A percentile compares a stretch with the other conserved stretches of the same genome.
Evolutionary conservation across 2,113 vertebrate genomes (phyloP).

Genomic region (Madoqua kirkii): DNA sequence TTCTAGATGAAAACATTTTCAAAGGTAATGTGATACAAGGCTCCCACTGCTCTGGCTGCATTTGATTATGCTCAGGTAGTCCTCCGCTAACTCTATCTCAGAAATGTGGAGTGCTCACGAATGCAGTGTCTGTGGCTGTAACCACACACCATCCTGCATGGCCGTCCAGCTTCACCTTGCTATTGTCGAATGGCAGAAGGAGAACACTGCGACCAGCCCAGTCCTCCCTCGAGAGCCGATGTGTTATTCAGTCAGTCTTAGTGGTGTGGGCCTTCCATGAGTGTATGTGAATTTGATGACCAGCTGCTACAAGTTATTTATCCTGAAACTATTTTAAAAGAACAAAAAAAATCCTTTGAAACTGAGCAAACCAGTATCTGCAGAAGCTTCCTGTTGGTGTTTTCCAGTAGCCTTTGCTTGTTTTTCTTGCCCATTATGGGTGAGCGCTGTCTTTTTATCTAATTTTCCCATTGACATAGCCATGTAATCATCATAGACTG

Average conservation of each 20-base stretch:
- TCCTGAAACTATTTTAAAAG: slow-evolving; percentile 39
- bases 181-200: slow-evolving; percentile 46
- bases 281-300: background rate
- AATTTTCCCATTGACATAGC: background rate
- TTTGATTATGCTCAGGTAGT: slow-evolving; percentile 40
- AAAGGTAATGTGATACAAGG: slow-evolving; percentile 16
- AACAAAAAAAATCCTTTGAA: background rate
- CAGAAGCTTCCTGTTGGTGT: background rate
- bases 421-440: background rate
- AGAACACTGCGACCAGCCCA: slow-evolving; percentile 9
- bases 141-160: slow-evolving; percentile 41
- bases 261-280: background rate
- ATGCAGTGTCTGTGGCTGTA: slow-evolving; percentile 38
- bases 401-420: background rate
- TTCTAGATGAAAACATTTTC: slow-evolving; percentile 49
- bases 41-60: background rate
- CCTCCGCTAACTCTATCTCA: slow-evolving; percentile 20
- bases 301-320: slow-evolving; percentile 20
- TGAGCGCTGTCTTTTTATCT: background rate
- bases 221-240: background rate
- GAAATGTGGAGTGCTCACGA: slow-evolving; percentile 3
- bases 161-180: background rate
- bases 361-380: background rate
- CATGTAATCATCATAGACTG: no score
- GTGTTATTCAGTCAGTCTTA: slow-evolving; percentile 31